phyloP scores from a whole-genome alignment of 2,888 invertebrate species.

The Liopterus haemorrhoidalis region DNA sequence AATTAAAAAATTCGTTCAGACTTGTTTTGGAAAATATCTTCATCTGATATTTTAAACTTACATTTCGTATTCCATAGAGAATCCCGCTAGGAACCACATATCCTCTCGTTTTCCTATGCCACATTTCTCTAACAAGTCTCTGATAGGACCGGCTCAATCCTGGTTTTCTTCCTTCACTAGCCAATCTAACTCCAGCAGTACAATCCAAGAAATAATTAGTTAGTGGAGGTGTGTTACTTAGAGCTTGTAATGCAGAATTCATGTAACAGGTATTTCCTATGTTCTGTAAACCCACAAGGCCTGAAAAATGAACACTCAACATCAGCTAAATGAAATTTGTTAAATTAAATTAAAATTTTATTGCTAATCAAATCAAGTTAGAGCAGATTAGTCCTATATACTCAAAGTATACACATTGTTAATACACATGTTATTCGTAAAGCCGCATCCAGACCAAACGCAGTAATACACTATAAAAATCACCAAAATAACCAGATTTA shows the following conservation, averaged over 20 bases:
- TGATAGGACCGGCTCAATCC: conserved; percentile 72
- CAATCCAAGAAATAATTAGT: conserved; percentile 89
- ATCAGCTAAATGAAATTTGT: no score
- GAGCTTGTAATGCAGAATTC: conserved; percentile 93
- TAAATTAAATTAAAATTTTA: no score
- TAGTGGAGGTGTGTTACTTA: conserved; percentile 86
- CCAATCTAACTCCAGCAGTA: conserved; percentile 55
- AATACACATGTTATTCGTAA: no score
- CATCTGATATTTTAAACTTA: no score
- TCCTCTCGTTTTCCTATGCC: conserved; percentile 75
- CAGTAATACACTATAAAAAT: no score
- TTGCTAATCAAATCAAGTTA: not conserved
- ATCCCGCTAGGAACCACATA: conserved; percentile 84
- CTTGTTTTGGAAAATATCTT: no score
- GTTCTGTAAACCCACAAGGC: conserved; percentile 88
- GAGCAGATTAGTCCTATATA: conserved; percentile 2
- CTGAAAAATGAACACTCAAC: no score
- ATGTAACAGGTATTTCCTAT: conserved; percentile 98
- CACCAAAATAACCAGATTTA: no score
- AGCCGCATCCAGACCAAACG: no score
- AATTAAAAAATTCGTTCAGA: conserved; percentile 12
- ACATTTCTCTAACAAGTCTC: conserved; percentile 82
- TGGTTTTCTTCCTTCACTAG: conserved; percentile 59
- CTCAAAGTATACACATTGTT: no score
- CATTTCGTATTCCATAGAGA: conserved; percentile 74